phyloP scores from a whole-genome alignment of 2,797 vertebrate genomes.

The Chelidonichthys spinosus region DNA sequence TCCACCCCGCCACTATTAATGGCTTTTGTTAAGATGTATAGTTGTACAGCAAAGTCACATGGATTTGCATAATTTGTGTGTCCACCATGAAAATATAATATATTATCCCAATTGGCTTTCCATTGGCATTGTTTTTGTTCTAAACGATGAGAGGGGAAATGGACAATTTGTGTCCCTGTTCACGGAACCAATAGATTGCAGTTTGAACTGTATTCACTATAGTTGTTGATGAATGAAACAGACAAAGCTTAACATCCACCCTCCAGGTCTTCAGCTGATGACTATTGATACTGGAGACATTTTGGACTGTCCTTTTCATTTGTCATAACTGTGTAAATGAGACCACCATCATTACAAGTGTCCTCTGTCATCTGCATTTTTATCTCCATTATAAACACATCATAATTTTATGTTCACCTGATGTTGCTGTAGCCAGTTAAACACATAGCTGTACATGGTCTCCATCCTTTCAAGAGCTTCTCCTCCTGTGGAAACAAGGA shows the following conservation, averaged over 20 bases:
- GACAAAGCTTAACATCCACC: not conserved
- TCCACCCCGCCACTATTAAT: too few relatives aligned
- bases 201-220: not conserved
- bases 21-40: too few relatives aligned
- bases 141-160: too few relatives aligned
- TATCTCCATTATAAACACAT: not conserved
- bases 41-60: too few relatives aligned
- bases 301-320: not conserved
- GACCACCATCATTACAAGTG: not conserved
- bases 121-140: not conserved
- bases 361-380: too few relatives aligned
- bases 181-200: too few relatives aligned
- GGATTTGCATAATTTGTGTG: too few relatives aligned
- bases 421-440: not conserved
- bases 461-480: not conserved
- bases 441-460: not conserved
- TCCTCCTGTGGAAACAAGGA: not conserved
- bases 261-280: not conserved
- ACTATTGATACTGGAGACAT: not conserved
- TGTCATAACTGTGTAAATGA: not conserved
- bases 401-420: not conserved
- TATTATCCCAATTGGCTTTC: not conserved
- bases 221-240: not conserved
- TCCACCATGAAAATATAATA: too few relatives aligned
- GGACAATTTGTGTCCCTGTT: too few relatives aligned